phyloP scores from a whole-genome alignment of 2,888 invertebrate species.

The Eilema depressum region DNA sequence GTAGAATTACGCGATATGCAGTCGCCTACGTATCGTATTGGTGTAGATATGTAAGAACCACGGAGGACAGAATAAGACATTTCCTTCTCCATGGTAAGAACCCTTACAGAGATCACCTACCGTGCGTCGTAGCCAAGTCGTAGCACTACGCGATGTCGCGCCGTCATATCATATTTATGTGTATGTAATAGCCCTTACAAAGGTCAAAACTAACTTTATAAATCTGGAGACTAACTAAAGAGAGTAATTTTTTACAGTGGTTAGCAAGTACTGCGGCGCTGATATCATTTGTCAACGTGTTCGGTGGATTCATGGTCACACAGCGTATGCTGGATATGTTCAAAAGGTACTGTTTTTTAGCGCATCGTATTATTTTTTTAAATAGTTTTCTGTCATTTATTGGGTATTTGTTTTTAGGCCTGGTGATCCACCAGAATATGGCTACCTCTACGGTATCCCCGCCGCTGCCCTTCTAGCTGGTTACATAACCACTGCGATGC shows the following conservation, averaged over 20 bases:
- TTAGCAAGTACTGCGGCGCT: slow-evolving; percentile 94
- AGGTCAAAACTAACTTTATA: no score
- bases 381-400: not conserved
- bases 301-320: slow-evolving; percentile 96
- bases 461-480: slow-evolving; percentile 90
- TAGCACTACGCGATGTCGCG: no score
- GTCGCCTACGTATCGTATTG: no score
- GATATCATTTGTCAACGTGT: slow-evolving; percentile 96
- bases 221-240: not conserved
- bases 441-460: slow-evolving; percentile 92
- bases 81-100: no score
- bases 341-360: slow-evolving; percentile 86
- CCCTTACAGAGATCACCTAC: no score
- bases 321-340: slow-evolving; percentile 98
- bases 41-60: no score
- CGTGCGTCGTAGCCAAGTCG: no score
- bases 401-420: slow-evolving; percentile 74
- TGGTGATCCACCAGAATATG: slow-evolving; percentile 95
- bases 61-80: no score
- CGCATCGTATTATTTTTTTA: not conserved
- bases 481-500: slow-evolving; percentile 88
- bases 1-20: no score
- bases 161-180: no score
- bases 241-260: slow-evolving; percentile 76
- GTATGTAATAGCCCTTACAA: no score